A percentile compares a stretch with the other conserved stretches of the same genome.
Conservation (phyloP, 2,797 vertebrate species). For the Delichon dasypus region DNA sequence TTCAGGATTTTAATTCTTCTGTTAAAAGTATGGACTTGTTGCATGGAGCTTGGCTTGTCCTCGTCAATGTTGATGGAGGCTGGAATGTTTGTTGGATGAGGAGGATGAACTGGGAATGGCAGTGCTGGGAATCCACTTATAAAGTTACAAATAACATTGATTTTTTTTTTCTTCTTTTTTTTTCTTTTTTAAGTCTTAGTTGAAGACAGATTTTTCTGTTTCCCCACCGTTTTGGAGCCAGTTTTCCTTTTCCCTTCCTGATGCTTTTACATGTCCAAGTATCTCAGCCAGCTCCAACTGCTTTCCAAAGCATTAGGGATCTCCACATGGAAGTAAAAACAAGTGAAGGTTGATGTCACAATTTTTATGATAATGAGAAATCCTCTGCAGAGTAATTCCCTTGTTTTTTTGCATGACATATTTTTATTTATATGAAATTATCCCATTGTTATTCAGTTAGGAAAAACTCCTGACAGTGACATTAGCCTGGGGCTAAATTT, state of each 20-base stretch:
- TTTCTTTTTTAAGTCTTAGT: neutral
- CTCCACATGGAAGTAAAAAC: neutral
- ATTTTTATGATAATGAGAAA: neutral
- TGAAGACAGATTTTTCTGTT: neutral
- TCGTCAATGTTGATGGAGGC: neutral
- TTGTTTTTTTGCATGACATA: accelerated
- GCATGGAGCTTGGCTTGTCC: neutral
- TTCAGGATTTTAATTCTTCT: neutral
- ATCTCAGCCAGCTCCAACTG: neutral
- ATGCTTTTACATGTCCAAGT: neutral
- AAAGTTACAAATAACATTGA: neutral
- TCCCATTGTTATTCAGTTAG: neutral
- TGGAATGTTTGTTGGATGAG: neutral
- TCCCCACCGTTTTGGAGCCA: neutral
- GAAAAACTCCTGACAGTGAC: neutral
- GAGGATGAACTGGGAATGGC: neutral
- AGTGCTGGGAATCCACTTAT: neutral
- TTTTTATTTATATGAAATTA: neutral
- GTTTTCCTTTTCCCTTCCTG: neutral
- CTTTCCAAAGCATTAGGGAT: neutral
- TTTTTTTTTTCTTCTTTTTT: neutral
- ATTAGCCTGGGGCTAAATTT: neutral
- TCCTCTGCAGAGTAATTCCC: neutral
- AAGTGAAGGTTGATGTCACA: neutral
- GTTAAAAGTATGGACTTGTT: neutral